Base-by-base conservation (phyloP, 37 sponge, comb jelly and placozoan species). In the Crambe crambe region DNA sequence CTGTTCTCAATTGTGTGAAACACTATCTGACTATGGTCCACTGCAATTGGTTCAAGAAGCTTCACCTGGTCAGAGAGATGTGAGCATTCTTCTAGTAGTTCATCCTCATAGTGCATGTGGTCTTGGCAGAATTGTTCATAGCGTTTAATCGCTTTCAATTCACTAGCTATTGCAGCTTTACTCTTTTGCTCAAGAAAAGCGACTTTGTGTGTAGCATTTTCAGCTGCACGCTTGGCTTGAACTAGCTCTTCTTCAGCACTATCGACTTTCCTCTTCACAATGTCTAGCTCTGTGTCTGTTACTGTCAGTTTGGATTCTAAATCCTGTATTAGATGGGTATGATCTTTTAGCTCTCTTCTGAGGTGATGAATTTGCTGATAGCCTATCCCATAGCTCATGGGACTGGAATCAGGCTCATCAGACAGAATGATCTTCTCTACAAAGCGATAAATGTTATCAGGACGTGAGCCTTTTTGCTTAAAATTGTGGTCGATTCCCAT, bases 231-330 rank as follows among this genome's bases (percentile, higher is more conserved):
- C 65, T 63, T 63, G 65, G 29, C 40, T 69, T 59, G 62, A 61
- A 10, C 70, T 23, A 30, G 70, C 40, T 31, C 40, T 69, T 30
- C 6, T 69, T 69, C 70, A 69, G 70, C 22, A 69, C 23, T 23
- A 69, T n/a, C 10, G 18, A 69, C 15, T 69, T 69, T 69, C 70
- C 39, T 69, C 39, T 69, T 69, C 40, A 69, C 12, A 10, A 69
- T 10, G n/a, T n/a, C n/a, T n/a, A n/a, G n/a, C 22, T 69, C 70
- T 36, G 39, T 10, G 40, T 69, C 70, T 69, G 70, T 69, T 69
- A n/a, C 70, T 69, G 70, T 69, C 70, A 69, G 70, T 69, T 69
- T 69, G 70, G 70, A 69, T 69, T 30, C 70, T 40, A 69, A 15
- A 31, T 36, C 36, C 70, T 69, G 31, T 37, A 69, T 69, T 69